Base-by-base conservation (phyloP, 2,888 invertebrate genomes). In the Lasioglossum leucozonium region DNA sequence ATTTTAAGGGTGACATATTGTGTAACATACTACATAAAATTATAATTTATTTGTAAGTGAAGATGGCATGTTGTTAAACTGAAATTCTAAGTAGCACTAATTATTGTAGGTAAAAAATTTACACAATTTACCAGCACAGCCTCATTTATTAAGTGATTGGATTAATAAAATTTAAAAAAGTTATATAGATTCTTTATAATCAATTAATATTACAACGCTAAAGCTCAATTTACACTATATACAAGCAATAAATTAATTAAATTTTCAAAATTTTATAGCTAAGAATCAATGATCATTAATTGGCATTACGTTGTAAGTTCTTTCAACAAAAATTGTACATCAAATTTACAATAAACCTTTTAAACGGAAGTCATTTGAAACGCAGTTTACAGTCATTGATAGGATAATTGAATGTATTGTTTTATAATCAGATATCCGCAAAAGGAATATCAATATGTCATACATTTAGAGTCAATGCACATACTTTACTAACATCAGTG, bases 141-240 rank as follows among this genome's bases (percentile, higher is more conserved):
- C 85, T 86, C 73, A 67, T 86, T 82, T 77, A 86, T 86, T 86
- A 79, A 71, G 74, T 84, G 79, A 67, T 72, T 71, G 74, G 77
- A 87, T 84, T 81, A 89, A 89, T 82, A 79, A 89, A 89, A 84
- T 79, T 76, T 72, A 47, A 80, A 67, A 84, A 82, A 81, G 67
- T 74, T 87, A 76, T 79, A 82, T 77, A 82, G 72, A 82, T 55
- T 26, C 81, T 83, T 84, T 85, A 81, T 89, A 87, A 77, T 89
- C 58, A 84, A 88, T 88, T 84, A 88, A 91, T 88, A 87, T 92
- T 91, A 91, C 82, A 91, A 91, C 84, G 89, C 90, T 90, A 88
- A 91, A 90, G 85, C 88, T 87, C 87, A 92, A 93, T 93, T 91
- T 92, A 93, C 93, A 93, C 79, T 93, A 93, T 94, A 84, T 94